Base-by-base conservation (phyloP, 1,140 invertebrate species). In the Anastrepha obliqua region DNA sequence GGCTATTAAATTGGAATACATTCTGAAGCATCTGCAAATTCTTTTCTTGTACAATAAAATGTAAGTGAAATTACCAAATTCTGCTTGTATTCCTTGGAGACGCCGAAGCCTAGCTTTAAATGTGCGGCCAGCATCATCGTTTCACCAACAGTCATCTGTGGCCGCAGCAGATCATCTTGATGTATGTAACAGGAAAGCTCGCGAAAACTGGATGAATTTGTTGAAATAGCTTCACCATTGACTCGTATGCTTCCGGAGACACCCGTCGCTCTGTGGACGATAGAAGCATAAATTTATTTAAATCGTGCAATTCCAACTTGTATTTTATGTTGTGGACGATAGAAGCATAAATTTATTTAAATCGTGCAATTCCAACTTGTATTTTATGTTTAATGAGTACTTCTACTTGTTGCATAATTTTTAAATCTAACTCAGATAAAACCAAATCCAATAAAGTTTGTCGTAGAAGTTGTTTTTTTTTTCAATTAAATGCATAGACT, bases 101-200 rank as follows among this genome's bases (percentile, higher is more conserved):
- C 95, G 81, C 95, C 95, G 78, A 93, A 94, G 51, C 96, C 96
- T n/a, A 98, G 94, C 93, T 98, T 98, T 1, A 99, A 94, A 90
- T 97, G 95, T 7, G 98, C 97, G 1, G 97, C 97, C 85, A 97
- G 94, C 90, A 95, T 95, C 96, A 98, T 97, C 3, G 97, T 95
- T 94, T 99, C 98, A 64, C 95, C 95, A 2, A 98, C 97, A 0
- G 96, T 97, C 2, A 98, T 94, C 87, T 96, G 95, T 0, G 96
- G 96, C 89, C 98, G 95, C 42, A 98, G 94, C 70, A 98, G 93
- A 91, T 98, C 97, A 89, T 98, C 97, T 93, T 99, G 98, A 95
- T 98, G 97, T 90, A 98, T 98, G 94, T 98, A 98, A 90, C 96
- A 96, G 5, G 97, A 97, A 78, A 97, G 95, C 93, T 97, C 97